Conservation (phyloP, 2,113 vertebrate species). For the Anhinga anhinga region DNA sequence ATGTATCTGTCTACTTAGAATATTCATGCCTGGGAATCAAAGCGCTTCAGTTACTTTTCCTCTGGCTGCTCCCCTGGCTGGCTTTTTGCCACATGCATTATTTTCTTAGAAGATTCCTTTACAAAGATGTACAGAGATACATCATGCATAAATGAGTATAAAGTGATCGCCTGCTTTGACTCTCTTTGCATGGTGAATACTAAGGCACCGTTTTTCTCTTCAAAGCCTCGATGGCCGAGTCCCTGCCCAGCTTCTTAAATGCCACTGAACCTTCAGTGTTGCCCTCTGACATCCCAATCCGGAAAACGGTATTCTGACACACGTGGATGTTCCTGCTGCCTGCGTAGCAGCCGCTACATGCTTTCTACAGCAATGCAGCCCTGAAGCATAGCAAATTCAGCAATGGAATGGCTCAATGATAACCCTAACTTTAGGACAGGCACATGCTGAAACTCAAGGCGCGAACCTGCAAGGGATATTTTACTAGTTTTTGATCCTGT, state of each 20-base stretch:
- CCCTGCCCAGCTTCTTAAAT: background rate
- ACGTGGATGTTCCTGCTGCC: background rate
- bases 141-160: background rate
- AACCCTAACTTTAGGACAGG: no score
- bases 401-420: accelerated
- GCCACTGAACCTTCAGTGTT: background rate
- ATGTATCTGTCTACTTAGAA: slow-evolving; percentile 44
- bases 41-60: slow-evolving; percentile 28
- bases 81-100: slow-evolving; percentile 61
- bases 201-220: background rate
- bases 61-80: slow-evolving; percentile 50
- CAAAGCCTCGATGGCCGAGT: background rate
- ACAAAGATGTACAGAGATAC: background rate
- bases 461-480: background rate
- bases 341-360: accelerated
- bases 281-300: background rate
- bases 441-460: accelerated
- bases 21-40: slow-evolving; percentile 58
- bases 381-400: background rate
- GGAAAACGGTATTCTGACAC: accelerated
- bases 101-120: slow-evolving; percentile 51
- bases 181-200: background rate
- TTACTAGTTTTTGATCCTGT: background rate
- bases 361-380: background rate
- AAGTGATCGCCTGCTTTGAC: background rate